phyloP scores from a whole-genome alignment of 2,797 vertebrate species.

The Hydrocynus forskahlii region DNA sequence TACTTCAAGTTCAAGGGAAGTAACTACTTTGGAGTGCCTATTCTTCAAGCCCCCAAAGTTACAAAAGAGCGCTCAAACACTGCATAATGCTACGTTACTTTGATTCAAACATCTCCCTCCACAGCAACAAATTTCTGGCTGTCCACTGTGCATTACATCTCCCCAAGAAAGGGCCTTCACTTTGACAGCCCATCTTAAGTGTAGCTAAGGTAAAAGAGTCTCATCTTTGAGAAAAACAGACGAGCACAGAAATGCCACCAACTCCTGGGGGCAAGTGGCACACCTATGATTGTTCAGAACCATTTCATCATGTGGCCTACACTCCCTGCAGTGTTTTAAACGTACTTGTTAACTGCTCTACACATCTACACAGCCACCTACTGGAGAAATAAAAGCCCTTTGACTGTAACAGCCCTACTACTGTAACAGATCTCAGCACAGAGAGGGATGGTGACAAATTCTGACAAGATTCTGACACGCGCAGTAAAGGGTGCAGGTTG shows the following conservation, averaged over 20 bases:
- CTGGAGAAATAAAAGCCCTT: neutral
- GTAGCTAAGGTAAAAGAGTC: constrained; percentile 1
- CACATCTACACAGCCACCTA: neutral
- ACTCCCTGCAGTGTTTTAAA: neutral
- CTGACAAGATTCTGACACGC: neutral
- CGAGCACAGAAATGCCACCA: neutral
- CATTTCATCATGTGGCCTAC: neutral
- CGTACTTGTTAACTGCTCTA: neutral
- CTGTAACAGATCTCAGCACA: neutral
- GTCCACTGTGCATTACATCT: constrained; percentile 13
- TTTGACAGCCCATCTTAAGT: constrained; percentile 14
- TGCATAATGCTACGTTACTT: neutral
- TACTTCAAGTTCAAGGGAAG: neutral
- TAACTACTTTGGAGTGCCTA: neutral
- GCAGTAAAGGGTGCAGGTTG: neutral
- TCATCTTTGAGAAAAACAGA: neutral
- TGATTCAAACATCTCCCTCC: neutral
- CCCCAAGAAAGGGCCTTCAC: neutral
- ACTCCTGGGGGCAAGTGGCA: neutral
- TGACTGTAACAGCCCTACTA: neutral
- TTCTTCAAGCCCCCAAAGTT: neutral
- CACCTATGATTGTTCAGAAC: neutral
- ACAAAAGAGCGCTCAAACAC: neutral
- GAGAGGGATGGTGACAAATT: neutral
- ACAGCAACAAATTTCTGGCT: neutral